Conservation (phyloP, 2,113 vertebrate genomes). For the Eretmochelys imbricata region DNA sequence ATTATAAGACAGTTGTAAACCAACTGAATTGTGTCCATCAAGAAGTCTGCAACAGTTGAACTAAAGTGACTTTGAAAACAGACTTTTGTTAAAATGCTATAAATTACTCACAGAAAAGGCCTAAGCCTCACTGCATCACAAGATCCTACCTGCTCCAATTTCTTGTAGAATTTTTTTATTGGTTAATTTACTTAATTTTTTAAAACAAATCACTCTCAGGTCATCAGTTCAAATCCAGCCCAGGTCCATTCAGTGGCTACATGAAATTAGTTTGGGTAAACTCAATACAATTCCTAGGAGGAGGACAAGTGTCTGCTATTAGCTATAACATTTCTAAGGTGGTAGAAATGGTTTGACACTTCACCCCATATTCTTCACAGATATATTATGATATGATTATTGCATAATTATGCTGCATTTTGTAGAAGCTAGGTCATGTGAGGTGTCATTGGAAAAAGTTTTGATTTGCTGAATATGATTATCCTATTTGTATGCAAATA, state of each 20-base stretch:
- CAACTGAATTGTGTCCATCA: neutral
- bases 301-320: neutral
- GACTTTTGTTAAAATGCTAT: neutral
- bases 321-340: neutral
- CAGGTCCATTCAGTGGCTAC: neutral
- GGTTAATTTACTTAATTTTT: neutral
- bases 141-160: accelerated
- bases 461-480: no score
- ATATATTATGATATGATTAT: no score
- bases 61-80: neutral
- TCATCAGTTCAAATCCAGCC: neutral
- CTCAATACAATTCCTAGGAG: conserved; percentile 5
- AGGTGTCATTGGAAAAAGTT: no score
- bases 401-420: no score
- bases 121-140: neutral
- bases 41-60: neutral
- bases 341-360: neutral
- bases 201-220: neutral
- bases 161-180: neutral
- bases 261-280: neutral
- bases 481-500: no score
- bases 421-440: no score
- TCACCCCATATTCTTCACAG: no score
- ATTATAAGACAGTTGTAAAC: neutral
- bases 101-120: neutral